Conservation (phyloP, 53 echinoderm and acorn worm genomes). For the Apostichopus leukothele region DNA sequence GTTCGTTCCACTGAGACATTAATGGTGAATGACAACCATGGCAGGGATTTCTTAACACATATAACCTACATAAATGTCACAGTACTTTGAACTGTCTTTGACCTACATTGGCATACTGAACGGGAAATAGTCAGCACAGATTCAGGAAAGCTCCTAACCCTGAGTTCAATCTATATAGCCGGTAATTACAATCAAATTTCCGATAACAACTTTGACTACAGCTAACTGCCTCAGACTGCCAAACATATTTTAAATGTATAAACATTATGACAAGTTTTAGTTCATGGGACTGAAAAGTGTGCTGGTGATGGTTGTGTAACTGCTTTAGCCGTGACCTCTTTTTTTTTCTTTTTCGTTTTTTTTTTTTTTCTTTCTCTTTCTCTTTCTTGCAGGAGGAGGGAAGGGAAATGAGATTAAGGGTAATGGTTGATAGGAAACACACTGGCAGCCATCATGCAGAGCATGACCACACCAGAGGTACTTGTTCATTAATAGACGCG, state of each 20-base stretch:
- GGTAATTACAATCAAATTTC: constrained; percentile 43
- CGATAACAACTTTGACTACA: constrained; percentile 27
- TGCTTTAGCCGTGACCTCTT: constrained; percentile 9
- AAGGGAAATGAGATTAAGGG: constrained; percentile 25
- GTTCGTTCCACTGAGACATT: background rate
- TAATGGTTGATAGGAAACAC: constrained; percentile 19
- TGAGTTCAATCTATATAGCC: constrained; percentile 14
- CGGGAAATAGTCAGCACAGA: constrained; percentile 10
- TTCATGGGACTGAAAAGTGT: background rate
- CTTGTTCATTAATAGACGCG: background rate
- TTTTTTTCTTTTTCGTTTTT: background rate
- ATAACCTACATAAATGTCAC: constrained; percentile 24
- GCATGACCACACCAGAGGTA: background rate
- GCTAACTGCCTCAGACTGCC: constrained; percentile 1
- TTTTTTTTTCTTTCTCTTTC: too few relatives aligned
- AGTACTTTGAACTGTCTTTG: constrained; percentile 38
- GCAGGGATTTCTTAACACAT: background rate
- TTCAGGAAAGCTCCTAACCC: constrained; percentile 10
- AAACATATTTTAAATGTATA: constrained; percentile 35
- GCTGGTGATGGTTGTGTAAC: background rate
- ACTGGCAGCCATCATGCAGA: constrained; percentile 7
- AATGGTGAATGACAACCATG: constrained; percentile 1
- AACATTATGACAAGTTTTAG: constrained; percentile 34
- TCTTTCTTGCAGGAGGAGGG: too few relatives aligned
- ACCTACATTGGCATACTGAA: background rate